Conservation (phyloP, 2,888 invertebrate genomes). For the Anagyrus pseudococci region DNA sequence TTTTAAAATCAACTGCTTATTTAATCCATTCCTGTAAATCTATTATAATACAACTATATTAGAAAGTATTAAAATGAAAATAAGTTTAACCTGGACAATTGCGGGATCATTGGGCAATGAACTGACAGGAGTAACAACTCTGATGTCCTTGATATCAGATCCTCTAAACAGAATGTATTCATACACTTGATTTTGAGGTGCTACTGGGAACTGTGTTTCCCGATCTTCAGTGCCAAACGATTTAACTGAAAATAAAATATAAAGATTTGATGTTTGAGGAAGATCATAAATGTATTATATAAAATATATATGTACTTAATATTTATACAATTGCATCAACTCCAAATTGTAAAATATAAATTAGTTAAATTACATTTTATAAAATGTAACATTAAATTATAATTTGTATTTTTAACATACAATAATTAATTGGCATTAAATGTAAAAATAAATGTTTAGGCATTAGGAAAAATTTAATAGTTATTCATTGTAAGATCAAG, state of each 20-base stretch:
- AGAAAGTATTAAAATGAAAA: not conserved
- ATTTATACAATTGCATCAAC: not conserved
- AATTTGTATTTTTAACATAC: no score
- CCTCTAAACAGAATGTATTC: slow-evolving; percentile 99
- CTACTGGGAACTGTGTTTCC: slow-evolving; percentile 93
- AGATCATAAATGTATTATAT: not conserved
- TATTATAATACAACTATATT: not conserved
- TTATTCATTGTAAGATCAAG: no score
- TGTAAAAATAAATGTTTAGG: no score
- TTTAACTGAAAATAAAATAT: slow-evolving; percentile 75
- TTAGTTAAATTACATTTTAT: no score
- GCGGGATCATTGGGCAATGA: slow-evolving; percentile 96
- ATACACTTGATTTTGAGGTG: slow-evolving; percentile 96
- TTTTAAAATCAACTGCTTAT: no score
- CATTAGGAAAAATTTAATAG: no score
- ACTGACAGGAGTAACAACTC: slow-evolving; percentile 89
- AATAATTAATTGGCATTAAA: no score
- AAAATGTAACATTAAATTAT: no score
- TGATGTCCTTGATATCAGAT: slow-evolving; percentile 97
- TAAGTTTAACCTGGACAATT: slow-evolving; percentile 78
- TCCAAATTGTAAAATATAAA: no score
- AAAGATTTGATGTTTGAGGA: not conserved
- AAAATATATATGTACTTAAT: no score
- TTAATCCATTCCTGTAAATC: no score
- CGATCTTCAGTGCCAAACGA: slow-evolving; percentile 99